Conservation (phyloP, 2,797 vertebrate genomes). For the Hoplostethus atlanticus region DNA sequence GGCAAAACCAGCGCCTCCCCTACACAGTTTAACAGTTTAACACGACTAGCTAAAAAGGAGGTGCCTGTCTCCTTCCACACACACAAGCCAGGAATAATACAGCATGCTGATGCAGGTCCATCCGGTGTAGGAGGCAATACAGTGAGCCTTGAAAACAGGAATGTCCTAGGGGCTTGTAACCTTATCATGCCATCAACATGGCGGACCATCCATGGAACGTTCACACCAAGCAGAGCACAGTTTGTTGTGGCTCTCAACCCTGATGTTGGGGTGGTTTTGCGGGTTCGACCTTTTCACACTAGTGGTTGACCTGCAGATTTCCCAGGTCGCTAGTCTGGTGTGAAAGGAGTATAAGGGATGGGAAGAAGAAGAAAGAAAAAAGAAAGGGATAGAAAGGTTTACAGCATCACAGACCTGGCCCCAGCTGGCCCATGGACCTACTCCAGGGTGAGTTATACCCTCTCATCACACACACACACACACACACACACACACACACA, state of each 20-base stretch:
- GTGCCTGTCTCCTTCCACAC: no score
- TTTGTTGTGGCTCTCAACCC: neutral
- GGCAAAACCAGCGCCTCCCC: no score
- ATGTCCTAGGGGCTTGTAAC: no score
- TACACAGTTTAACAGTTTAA: no score
- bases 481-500: slow-evolving; percentile 24
- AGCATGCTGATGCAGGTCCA: no score
- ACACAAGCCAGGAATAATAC: no score
- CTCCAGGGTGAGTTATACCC: slow-evolving; percentile 80
- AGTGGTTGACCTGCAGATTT: slow-evolving; percentile 38
- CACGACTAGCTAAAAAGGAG: no score
- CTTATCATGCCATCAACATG: no score
- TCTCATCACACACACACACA: slow-evolving; percentile 31
- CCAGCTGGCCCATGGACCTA: slow-evolving; percentile 77
- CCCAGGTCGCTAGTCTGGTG: slow-evolving; percentile 18
- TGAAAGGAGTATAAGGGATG: slow-evolving; percentile 22
- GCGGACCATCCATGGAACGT: no score
- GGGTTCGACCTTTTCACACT: slow-evolving; percentile 16
- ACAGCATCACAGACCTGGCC: slow-evolving; percentile 63
- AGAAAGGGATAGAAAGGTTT: slow-evolving; percentile 39
- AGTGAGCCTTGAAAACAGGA: no score
- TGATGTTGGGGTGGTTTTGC: neutral
- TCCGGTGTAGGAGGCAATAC: no score
- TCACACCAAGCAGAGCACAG: no score
- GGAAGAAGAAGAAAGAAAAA: slow-evolving; percentile 13